Evolutionary conservation across 2,113 vertebrate species (phyloP).

Genomic region (Trichomycterus rosablanca): DNA sequence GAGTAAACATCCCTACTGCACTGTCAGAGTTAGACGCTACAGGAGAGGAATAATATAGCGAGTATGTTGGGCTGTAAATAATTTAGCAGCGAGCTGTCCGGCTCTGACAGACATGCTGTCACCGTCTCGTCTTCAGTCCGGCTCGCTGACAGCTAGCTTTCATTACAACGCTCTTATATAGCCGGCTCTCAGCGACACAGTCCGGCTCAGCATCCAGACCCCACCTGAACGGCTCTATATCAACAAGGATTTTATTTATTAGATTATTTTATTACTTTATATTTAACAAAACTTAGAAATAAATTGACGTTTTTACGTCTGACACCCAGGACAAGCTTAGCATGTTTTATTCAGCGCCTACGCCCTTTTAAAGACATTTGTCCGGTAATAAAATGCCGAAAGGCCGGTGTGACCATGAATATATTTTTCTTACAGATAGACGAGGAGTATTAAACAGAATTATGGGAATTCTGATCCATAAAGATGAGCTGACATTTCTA

Average conservation of each 20-base stretch:
- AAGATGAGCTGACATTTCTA: slow-evolving; percentile 49
- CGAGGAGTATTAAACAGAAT: slow-evolving; percentile 47
- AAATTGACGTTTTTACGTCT: too few relatives aligned
- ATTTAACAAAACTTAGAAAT: too few relatives aligned
- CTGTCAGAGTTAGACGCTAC: slow-evolving; percentile 28
- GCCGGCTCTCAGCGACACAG: slow-evolving; percentile 6
- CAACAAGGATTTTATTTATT: too few relatives aligned
- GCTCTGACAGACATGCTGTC: slow-evolving; percentile 16
- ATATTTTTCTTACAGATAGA: slow-evolving; percentile 39
- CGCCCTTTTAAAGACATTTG: slow-evolving; percentile 23
- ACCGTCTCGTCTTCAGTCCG: slow-evolving; percentile 18
- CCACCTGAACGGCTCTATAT: not conserved
- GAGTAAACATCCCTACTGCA: slow-evolving; percentile 15
- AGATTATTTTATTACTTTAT: not conserved
- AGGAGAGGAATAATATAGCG: slow-evolving; percentile 37
- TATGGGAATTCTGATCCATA: slow-evolving; percentile 47
- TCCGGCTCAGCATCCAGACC: slow-evolving; percentile 7
- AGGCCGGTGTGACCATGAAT: slow-evolving; percentile 45
- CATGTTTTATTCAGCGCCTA: too few relatives aligned
- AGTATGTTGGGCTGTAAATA: slow-evolving; percentile 41
- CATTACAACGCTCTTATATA: slow-evolving; percentile 40
- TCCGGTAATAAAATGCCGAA: slow-evolving; percentile 9
- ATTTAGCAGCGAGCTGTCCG: slow-evolving; percentile 41
- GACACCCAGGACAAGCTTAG: too few relatives aligned
- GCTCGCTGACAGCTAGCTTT: slow-evolving; percentile 37